phyloP scores from a whole-genome alignment of 2,888 invertebrate species.

The Drosophila demipolita region DNA sequence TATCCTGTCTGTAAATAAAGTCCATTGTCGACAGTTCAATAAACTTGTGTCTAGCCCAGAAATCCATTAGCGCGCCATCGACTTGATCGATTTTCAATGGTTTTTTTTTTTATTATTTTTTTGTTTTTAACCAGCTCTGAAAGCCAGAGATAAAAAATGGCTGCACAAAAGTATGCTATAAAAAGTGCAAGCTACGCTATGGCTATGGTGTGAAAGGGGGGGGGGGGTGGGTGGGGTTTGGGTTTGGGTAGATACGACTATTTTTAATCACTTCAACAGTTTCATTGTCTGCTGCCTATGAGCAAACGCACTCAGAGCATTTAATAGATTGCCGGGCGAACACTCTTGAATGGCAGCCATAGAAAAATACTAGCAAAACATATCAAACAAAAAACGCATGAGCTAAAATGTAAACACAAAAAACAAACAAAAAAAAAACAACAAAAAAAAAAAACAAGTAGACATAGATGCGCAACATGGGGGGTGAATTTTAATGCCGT shows the following conservation, averaged over 20 bases:
- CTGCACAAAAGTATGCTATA: conserved; percentile 41
- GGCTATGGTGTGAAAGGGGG: not conserved
- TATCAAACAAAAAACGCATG: conserved; percentile 23
- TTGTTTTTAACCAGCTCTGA: conserved; percentile 5
- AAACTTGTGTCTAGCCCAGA: conserved; percentile 74
- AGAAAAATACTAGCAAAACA: conserved; percentile 49
- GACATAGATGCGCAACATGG: conserved; percentile 17
- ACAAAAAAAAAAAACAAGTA: conserved; percentile 18
- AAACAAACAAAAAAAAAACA: conserved; percentile 36
- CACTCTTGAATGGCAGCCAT: conserved; percentile 38
- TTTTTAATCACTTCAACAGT: conserved; percentile 79
- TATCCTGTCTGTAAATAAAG: conserved; percentile 22
- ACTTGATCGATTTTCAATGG: conserved; percentile 69
- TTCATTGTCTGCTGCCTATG: conserved; percentile 69
- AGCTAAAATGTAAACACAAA: conserved; percentile 34
- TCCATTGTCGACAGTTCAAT: conserved; percentile 62
- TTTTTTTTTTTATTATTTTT: conserved; percentile 3
- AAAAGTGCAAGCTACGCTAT: conserved; percentile 30
- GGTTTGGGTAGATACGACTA: conserved; percentile 46
- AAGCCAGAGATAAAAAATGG: conserved; percentile 16
- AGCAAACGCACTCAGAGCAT: conserved; percentile 73
- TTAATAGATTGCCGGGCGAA: conserved; percentile 71
- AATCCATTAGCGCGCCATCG: conserved; percentile 72
- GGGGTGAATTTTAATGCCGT: conserved; percentile 33
- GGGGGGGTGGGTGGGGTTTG: not conserved